phyloP scores from a whole-genome alignment of 1,140 invertebrate species.

The Brachionus plicatilis region DNA sequence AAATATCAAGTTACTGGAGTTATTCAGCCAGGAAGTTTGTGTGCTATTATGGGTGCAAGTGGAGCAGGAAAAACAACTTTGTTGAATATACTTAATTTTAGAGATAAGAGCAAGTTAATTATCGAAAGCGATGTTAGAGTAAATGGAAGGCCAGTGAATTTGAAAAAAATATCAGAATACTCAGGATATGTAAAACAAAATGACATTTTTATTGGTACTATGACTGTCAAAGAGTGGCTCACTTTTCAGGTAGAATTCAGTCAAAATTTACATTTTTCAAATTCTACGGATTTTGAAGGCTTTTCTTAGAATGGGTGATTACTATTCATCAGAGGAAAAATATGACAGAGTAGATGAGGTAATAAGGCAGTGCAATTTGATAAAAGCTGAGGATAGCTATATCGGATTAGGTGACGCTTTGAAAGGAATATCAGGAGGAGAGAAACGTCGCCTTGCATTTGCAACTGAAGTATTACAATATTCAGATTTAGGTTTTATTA shows the following conservation, averaged over 20 bases:
- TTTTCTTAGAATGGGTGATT: slow-evolving; percentile 50
- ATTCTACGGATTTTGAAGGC: slow-evolving; percentile 60
- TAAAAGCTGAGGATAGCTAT: slow-evolving; percentile 3
- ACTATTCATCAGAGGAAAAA: slow-evolving; percentile 59
- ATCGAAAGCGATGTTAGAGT: slow-evolving; percentile 64
- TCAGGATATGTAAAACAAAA: slow-evolving; percentile 49
- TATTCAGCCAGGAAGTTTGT: slow-evolving; percentile 69
- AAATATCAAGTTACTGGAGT: slow-evolving; percentile 63
- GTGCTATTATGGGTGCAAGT: slow-evolving; percentile 76
- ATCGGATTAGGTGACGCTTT: slow-evolving; percentile 54
- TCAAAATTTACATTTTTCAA: neutral
- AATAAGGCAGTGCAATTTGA: slow-evolving; percentile 10
- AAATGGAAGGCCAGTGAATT: slow-evolving; percentile 51
- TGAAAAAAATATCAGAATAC: slow-evolving; percentile 37
- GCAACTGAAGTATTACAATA: slow-evolving; percentile 68
- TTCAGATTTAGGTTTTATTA: neutral
- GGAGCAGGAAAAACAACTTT: slow-evolving; percentile 76
- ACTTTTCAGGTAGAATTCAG: slow-evolving; percentile 70
- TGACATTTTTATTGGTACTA: slow-evolving; percentile 82
- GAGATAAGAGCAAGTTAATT: slow-evolving; percentile 65
- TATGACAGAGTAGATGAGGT: slow-evolving; percentile 56
- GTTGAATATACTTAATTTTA: slow-evolving; percentile 65
- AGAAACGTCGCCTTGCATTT: slow-evolving; percentile 88
- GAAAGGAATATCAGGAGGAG: slow-evolving; percentile 92
- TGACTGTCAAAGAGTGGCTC: slow-evolving; percentile 85